Evolutionary conservation across 2,113 vertebrate genomes (phyloP).

Genomic region (Myiozetetes cayanensis): DNA sequence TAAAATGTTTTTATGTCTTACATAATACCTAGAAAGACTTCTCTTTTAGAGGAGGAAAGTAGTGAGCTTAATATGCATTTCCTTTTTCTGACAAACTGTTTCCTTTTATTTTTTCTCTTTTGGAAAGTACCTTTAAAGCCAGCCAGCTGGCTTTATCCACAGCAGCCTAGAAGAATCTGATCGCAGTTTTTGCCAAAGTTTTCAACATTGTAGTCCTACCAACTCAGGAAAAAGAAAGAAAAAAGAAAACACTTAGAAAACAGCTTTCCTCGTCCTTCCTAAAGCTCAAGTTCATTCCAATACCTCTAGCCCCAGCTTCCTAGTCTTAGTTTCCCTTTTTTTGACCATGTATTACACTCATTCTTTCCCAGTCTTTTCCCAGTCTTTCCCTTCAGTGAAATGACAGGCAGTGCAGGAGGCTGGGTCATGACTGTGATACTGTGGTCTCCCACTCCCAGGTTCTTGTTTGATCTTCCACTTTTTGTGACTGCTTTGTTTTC

Average conservation of each 20-base stretch:
- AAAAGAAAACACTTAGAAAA: neutral
- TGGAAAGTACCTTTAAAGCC: constrained; percentile 38
- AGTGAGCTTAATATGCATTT: neutral
- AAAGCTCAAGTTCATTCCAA: neutral
- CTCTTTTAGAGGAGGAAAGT: neutral
- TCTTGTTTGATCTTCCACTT: neutral
- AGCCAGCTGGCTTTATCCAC: neutral
- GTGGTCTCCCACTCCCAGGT: neutral
- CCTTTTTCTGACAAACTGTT: constrained; percentile 7
- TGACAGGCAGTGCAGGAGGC: neutral
- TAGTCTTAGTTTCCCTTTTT: neutral
- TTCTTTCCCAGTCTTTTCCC: neutral
- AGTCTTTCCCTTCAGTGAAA: neutral
- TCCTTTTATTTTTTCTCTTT: neutral
- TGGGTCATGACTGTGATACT: neutral
- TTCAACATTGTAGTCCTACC: neutral
- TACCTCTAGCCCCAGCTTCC: neutral
- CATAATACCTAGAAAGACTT: neutral
- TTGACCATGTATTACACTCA: neutral
- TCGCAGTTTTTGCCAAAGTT: neutral
- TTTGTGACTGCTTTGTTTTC: neutral
- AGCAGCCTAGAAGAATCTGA: neutral
- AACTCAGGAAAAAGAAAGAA: neutral
- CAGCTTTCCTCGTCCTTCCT: neutral
- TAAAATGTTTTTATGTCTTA: constrained; percentile 14